These are phyloP conservation scores for Drepana arcuata DNA, from an alignment of 1,140 invertebrate genomes.

Conservation along the genomic window DNA sequence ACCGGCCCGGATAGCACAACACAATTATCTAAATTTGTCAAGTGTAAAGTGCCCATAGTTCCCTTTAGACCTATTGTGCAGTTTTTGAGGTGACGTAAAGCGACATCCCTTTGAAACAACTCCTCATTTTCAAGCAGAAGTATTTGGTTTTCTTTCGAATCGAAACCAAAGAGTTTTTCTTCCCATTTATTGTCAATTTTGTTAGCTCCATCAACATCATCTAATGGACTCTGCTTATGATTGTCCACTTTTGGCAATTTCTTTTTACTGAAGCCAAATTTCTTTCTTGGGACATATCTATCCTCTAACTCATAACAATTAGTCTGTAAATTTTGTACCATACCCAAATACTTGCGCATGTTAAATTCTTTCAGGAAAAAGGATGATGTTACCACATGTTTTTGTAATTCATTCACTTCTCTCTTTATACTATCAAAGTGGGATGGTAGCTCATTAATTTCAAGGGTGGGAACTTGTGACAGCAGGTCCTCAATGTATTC, in stretches of 20 bases:
- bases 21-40: slow-evolving; percentile 84
- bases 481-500: slow-evolving; percentile 57
- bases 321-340: slow-evolving; percentile 81
- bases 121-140: slow-evolving; percentile 77
- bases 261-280: slow-evolving; percentile 91
- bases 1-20: slow-evolving; percentile 87
- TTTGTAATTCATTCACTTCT: slow-evolving; percentile 83
- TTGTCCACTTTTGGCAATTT: slow-evolving; percentile 72
- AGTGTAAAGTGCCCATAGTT: slow-evolving; percentile 90
- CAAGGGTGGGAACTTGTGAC: slow-evolving; percentile 52
- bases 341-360: slow-evolving; percentile 83
- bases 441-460: slow-evolving; percentile 72
- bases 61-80: slow-evolving; percentile 87
- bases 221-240: slow-evolving; percentile 51
- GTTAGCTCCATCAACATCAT: slow-evolving; percentile 50
- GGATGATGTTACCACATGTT: slow-evolving; percentile 86
- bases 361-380: slow-evolving; percentile 88
- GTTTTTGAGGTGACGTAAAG: slow-evolving; percentile 81
- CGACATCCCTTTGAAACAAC: slow-evolving; percentile 87
- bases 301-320: slow-evolving; percentile 82
- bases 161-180: slow-evolving; percentile 75
- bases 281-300: slow-evolving; percentile 89
- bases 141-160: slow-evolving; percentile 75
- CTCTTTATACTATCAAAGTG: slow-evolving; percentile 82
- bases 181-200: slow-evolving; percentile 70